Evolutionary conservation across 2,888 invertebrate species (phyloP).

Genomic region (Cheilosia vernalis): DNA sequence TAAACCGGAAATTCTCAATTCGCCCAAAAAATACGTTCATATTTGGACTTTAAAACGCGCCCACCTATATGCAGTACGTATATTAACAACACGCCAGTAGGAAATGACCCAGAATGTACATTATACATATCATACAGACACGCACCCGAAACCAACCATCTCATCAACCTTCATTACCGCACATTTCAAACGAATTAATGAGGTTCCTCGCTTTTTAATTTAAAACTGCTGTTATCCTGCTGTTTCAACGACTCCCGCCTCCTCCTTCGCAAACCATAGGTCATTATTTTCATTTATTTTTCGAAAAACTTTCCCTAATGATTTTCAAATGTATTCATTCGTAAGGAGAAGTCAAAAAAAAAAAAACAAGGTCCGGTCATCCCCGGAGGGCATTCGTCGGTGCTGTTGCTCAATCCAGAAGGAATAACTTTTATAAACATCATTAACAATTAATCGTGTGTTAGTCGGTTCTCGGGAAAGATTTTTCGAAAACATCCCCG

Average conservation of each 20-base stretch:
- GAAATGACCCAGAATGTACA: background rate
- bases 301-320: conserved; percentile 33
- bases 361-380: conserved; percentile 1
- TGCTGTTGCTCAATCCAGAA: background rate
- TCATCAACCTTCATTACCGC: conserved; percentile 44
- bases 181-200: conserved; percentile 54
- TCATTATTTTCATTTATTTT: conserved; percentile 43
- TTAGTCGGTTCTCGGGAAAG: background rate
- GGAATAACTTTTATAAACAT: conserved; percentile 21
- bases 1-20: background rate
- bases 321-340: conserved; percentile 44
- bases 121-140: background rate
- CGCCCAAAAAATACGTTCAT: background rate
- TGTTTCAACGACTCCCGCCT: background rate
- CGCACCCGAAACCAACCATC: conserved; percentile 24
- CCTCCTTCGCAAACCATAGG: background rate
- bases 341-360: conserved; percentile 5
- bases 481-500: background rate
- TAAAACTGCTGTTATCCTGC: conserved; percentile 17
- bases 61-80: background rate
- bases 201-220: conserved; percentile 27
- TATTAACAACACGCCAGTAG: background rate
- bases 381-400: conserved; percentile 17
- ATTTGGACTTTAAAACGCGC: no score
- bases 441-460: conserved; percentile 39